Conservation (phyloP, 2,888 invertebrate species). For the Poecilus cupreus region DNA sequence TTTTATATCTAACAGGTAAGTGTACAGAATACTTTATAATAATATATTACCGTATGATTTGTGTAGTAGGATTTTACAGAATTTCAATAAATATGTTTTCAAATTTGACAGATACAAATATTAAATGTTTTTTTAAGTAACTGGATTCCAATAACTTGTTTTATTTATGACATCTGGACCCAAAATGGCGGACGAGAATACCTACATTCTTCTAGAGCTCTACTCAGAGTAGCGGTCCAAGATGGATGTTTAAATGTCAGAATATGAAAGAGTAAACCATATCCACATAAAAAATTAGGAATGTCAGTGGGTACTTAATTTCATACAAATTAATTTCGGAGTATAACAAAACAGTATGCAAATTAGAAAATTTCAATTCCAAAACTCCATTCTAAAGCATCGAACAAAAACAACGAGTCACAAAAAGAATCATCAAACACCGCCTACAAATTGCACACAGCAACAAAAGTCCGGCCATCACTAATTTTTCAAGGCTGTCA, state of each 20-base stretch:
- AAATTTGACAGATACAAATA: too few species aligned
- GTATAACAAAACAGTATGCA: slow-evolving; percentile 47
- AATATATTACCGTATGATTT: too few species aligned
- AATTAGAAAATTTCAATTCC: slow-evolving; percentile 55
- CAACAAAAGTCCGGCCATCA: slow-evolving; percentile 46
- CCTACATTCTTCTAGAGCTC: too few species aligned
- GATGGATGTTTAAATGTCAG: not conserved
- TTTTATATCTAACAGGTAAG: too few species aligned
- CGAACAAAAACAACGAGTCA: slow-evolving; percentile 2
- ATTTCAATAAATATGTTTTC: too few species aligned
- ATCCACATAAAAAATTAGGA: not conserved
- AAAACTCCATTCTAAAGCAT: slow-evolving; percentile 41
- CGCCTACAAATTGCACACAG: slow-evolving; percentile 56
- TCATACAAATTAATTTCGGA: slow-evolving; percentile 50
- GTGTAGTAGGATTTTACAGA: too few species aligned
- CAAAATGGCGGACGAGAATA: too few species aligned
- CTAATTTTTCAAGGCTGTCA: slow-evolving; percentile 60
- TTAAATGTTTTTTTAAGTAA: too few species aligned
- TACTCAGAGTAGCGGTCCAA: not conserved
- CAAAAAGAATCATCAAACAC: slow-evolving; percentile 58
- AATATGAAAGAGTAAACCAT: not conserved
- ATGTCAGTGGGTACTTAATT: slow-evolving; percentile 43
- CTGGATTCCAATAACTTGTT: too few species aligned
- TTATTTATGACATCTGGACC: too few species aligned
- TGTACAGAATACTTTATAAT: too few species aligned